A percentile compares a stretch with the other conserved stretches of the same genome.
Evolutionary conservation across 1,140 invertebrate species (phyloP).

Genomic region (Thaumetopoea pityocampa): DNA sequence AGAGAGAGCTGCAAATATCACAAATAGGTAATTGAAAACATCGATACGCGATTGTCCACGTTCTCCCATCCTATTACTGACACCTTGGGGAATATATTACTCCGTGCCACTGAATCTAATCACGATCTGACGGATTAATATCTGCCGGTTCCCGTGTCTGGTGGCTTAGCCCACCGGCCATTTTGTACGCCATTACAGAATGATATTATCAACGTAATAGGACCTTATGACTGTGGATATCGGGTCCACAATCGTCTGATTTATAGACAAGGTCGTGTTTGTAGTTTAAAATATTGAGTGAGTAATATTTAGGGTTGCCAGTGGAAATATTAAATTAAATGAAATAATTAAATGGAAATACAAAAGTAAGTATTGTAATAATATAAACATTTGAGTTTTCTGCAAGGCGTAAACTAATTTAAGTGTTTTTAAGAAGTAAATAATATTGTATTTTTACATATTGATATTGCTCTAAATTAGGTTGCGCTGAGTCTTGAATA

Average conservation of each 20-base stretch:
- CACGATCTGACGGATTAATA: slow-evolving; percentile 71
- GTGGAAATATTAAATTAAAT: too few species aligned
- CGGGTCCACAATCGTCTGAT: slow-evolving; percentile 22
- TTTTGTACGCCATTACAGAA: slow-evolving; percentile 46
- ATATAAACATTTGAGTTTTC: too few species aligned
- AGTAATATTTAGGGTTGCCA: slow-evolving; percentile 15
- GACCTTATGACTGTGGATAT: slow-evolving; percentile 14
- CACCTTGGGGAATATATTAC: slow-evolving; percentile 68
- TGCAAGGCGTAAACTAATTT: too few species aligned
- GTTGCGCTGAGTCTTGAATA: too few species aligned
- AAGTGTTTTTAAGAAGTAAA: too few species aligned
- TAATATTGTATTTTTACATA: too few species aligned
- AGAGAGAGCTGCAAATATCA: neutral
- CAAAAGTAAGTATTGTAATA: too few species aligned
- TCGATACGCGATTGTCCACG: too few species aligned
- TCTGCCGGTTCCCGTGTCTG: slow-evolving; percentile 43
- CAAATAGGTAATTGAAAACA: slow-evolving; percentile 3
- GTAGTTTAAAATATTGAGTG: slow-evolving; percentile 33
- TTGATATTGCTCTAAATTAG: too few species aligned
- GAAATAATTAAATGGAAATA: too few species aligned
- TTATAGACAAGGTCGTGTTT: slow-evolving; percentile 9
- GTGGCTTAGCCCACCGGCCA: slow-evolving; percentile 48
- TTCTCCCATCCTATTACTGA: slow-evolving; percentile 40
- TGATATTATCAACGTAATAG: slow-evolving; percentile 19
- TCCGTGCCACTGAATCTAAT: slow-evolving; percentile 72